Conservation (phyloP, 2,113 vertebrate species). For the Scolopax mira region DNA sequence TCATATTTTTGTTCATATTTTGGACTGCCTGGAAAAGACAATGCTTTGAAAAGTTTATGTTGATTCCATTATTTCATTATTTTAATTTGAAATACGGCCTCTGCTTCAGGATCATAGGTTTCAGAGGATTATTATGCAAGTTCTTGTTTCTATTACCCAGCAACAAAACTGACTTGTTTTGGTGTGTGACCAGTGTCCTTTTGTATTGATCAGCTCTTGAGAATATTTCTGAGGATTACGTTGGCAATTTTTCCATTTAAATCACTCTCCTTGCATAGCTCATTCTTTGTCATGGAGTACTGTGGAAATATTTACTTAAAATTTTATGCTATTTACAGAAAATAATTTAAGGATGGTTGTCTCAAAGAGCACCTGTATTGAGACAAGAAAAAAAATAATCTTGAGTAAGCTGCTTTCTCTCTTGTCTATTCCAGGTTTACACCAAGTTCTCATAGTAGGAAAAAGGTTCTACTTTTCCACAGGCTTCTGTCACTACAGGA, state of each 20-base stretch:
- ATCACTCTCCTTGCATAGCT: background rate
- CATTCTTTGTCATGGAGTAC: background rate
- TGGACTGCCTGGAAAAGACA: background rate
- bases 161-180: background rate
- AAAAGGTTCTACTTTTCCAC: conserved; percentile 22
- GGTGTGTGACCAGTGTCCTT: background rate
- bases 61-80: background rate
- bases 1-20: background rate
- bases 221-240: background rate
- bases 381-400: background rate
- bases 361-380: background rate
- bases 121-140: background rate
- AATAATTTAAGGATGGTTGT: background rate
- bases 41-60: background rate
- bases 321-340: background rate
- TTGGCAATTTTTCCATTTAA: background rate
- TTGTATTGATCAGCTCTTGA: background rate
- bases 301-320: background rate
- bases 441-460: background rate
- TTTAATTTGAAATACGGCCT: background rate
- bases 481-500: conserved; percentile 9
- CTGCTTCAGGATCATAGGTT: background rate
- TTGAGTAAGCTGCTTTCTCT: background rate
- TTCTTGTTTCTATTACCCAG: background rate
- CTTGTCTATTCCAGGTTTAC: background rate